Evolutionary conservation across 2,797 vertebrate genomes (phyloP).

Genomic region (Lutjanus campechanus): DNA sequence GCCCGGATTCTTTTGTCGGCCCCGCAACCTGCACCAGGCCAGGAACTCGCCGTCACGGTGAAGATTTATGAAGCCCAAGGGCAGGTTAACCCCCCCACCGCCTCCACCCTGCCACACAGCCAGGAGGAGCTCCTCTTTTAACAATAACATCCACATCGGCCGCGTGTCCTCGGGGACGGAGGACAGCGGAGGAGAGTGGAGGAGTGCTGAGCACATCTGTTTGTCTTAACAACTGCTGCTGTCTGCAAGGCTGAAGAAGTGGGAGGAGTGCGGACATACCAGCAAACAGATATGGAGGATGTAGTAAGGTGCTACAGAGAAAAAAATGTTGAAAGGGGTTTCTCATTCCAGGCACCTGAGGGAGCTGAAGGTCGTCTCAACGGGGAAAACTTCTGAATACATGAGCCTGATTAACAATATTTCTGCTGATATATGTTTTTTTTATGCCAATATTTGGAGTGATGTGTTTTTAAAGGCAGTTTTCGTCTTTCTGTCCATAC

Average conservation of each 20-base stretch:
- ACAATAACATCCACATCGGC: conserved; percentile 92
- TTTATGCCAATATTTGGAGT: no score
- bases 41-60: conserved; percentile 91
- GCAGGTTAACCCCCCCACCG: conserved; percentile 82
- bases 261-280: conserved; percentile 16
- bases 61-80: conserved; percentile 94
- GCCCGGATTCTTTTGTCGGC: conserved; percentile 88
- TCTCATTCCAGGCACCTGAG: not conserved
- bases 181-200: conserved; percentile 61
- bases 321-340: not conserved
- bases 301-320: conserved; percentile 1
- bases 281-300: conserved; percentile 26
- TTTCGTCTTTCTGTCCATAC: not conserved
- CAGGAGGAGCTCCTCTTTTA: conserved; percentile 90
- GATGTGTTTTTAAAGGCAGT: not conserved
- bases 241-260: conserved; percentile 64
- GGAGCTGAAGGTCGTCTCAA: not conserved
- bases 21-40: conserved; percentile 89
- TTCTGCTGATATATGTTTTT: not conserved
- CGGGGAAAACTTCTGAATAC: not conserved
- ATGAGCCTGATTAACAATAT: not conserved
- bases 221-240: conserved; percentile 88
- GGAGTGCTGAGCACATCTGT: conserved; percentile 85
- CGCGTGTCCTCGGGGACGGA: conserved; percentile 68
- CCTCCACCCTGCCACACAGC: conserved; percentile 82